Evolutionary conservation across 1,140 invertebrate species (phyloP).

Genomic region (Papilio machaon): DNA sequence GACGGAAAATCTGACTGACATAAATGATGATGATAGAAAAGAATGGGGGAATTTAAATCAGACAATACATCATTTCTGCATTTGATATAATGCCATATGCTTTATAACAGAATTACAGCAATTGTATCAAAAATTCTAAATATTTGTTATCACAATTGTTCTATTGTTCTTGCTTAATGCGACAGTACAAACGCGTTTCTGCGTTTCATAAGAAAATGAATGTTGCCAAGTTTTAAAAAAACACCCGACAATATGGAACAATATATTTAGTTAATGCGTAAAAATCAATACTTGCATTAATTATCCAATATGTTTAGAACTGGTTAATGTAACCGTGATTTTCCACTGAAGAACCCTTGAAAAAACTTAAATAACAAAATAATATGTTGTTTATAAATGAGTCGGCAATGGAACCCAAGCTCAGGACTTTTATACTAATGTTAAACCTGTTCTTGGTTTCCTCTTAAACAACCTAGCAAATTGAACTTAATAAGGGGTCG

Average conservation of each 20-base stretch:
- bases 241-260: background rate
- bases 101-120: slow-evolving; percentile 12
- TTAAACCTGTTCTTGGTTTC: background rate
- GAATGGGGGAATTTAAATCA: background rate
- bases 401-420: no score
- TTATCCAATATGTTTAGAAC: background rate
- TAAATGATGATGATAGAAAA: slow-evolving; percentile 7
- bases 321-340: background rate
- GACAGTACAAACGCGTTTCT: slow-evolving; percentile 3
- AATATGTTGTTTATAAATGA: no score
- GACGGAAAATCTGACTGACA: background rate
- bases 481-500: background rate
- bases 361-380: no score
- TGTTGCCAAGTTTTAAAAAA: background rate
- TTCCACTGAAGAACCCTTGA: no score
- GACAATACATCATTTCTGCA: background rate
- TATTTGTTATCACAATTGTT: slow-evolving; percentile 25
- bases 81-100: background rate
- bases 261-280: background rate
- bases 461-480: background rate
- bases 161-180: slow-evolving; percentile 18
- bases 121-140: slow-evolving; percentile 11
- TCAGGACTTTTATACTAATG: background rate
- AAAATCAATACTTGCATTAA: no score
- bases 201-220: slow-evolving; percentile 9